phyloP scores from a whole-genome alignment of 2,797 vertebrate genomes.

The Premnoplex brunnescens region DNA sequence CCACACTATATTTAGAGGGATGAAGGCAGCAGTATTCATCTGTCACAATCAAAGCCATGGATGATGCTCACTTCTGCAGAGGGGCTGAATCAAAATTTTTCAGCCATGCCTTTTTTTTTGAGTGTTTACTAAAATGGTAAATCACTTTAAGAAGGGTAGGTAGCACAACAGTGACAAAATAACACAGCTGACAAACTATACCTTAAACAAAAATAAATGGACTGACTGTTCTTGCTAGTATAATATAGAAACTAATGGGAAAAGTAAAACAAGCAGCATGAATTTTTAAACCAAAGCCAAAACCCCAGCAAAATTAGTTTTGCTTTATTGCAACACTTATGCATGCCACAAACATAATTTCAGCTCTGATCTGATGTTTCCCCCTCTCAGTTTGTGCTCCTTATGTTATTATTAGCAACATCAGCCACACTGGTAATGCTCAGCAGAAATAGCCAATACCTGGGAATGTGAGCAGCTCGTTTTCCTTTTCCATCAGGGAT shows the following conservation, averaged over 20 bases:
- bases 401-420: background rate
- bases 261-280: background rate
- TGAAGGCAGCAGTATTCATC: constrained; percentile 25
- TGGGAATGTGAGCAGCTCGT: background rate
- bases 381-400: background rate
- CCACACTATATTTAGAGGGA: constrained; percentile 1
- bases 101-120: background rate
- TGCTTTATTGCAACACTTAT: background rate
- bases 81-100: background rate
- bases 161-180: background rate
- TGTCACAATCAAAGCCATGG: constrained; percentile 45
- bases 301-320: background rate
- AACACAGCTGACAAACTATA: background rate
- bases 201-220: background rate
- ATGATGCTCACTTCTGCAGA: background rate
- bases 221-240: background rate
- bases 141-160: background rate
- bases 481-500: background rate
- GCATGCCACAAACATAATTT: background rate
- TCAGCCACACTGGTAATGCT: background rate
- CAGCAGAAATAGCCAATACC: background rate
- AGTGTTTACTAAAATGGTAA: background rate
- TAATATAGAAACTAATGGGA: background rate
- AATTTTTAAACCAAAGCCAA: background rate
- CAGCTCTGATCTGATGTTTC: background rate